Percentiles rank a stretch among this genome's conserved stretches.
Conservation (phyloP, 2,797 vertebrate species). For the Syngnathus rostellatus region DNA sequence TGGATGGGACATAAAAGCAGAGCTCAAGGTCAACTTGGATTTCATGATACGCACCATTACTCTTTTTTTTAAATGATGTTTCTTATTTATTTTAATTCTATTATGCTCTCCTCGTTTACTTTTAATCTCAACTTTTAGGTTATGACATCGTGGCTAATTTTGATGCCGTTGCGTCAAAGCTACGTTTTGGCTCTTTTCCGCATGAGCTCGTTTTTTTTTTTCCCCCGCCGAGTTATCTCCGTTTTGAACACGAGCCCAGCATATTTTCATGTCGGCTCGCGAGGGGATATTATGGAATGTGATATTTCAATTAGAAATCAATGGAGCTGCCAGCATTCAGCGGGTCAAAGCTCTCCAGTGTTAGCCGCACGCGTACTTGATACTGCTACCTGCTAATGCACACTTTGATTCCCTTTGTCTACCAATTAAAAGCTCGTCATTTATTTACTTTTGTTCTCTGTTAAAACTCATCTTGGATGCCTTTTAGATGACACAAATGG, state of each 20-base stretch:
- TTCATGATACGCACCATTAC: neutral
- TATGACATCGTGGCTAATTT: neutral
- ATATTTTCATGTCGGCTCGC: neutral
- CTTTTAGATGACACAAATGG: neutral
- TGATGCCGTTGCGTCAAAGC: neutral
- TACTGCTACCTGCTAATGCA: neutral
- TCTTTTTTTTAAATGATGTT: neutral
- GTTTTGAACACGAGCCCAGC: conserved; percentile 1
- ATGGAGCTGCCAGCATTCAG: neutral
- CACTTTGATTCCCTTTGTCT: neutral
- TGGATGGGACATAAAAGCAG: neutral
- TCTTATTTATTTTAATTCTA: neutral
- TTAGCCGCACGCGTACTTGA: conserved; percentile 1
- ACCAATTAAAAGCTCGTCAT: conserved; percentile 1
- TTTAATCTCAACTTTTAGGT: neutral
- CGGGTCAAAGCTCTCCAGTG: neutral
- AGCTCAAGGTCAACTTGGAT: neutral
- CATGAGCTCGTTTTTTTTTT: neutral
- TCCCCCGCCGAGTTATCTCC: neutral
- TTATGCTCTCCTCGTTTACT: neutral
- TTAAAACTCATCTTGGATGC: neutral
- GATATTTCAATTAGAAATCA: conserved; percentile 8
- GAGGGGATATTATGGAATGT: conserved; percentile 4
- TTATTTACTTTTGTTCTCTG: neutral
- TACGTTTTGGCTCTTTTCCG: conserved; percentile 1